These are phyloP conservation scores for Egretta garzetta DNA, from an alignment of 2,113 vertebrate species.

Conservation along the genomic window DNA sequence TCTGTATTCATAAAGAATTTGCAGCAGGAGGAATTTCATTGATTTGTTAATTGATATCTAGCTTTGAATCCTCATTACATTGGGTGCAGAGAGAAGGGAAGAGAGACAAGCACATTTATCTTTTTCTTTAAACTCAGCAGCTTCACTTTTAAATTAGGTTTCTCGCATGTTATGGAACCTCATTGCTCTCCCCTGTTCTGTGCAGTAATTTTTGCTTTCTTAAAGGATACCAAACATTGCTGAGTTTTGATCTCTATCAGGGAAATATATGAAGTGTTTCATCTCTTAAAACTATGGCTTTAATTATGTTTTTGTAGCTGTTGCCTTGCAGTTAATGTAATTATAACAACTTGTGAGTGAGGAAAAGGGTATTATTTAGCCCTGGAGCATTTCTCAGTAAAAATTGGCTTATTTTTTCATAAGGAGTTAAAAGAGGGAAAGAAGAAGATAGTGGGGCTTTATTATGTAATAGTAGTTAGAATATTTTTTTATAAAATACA, in stretches of 20 bases:
- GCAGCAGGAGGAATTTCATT: slow-evolving; percentile 13
- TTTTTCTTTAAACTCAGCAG: slow-evolving; percentile 53
- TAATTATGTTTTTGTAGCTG: slow-evolving; percentile 35
- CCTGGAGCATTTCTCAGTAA: slow-evolving; percentile 26
- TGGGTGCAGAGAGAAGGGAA: neutral
- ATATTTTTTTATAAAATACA: neutral
- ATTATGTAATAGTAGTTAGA: neutral
- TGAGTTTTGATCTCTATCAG: neutral
- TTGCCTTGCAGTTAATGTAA: slow-evolving; percentile 37
- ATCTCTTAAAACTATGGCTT: slow-evolving; percentile 23
- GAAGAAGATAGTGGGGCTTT: neutral
- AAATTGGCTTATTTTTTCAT: slow-evolving; percentile 6
- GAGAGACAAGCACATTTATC: slow-evolving; percentile 34
- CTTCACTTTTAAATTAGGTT: neutral
- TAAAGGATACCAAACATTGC: neutral
- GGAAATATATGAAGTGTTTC: neutral
- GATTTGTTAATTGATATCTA: slow-evolving; percentile 63
- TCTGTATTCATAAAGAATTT: slow-evolving; percentile 39
- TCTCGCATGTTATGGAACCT: neutral
- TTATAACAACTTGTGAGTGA: slow-evolving; percentile 4
- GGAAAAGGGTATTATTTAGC: neutral
- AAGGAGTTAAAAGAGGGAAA: neutral
- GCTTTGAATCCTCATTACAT: slow-evolving; percentile 59
- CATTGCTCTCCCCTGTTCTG: neutral
- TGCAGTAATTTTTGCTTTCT: slow-evolving; percentile 17